Evolutionary conservation across 2,113 vertebrate species (phyloP), one percentile per base, ranked within the genome.

Genomic region (Neopipo cinnamomea): DNA sequence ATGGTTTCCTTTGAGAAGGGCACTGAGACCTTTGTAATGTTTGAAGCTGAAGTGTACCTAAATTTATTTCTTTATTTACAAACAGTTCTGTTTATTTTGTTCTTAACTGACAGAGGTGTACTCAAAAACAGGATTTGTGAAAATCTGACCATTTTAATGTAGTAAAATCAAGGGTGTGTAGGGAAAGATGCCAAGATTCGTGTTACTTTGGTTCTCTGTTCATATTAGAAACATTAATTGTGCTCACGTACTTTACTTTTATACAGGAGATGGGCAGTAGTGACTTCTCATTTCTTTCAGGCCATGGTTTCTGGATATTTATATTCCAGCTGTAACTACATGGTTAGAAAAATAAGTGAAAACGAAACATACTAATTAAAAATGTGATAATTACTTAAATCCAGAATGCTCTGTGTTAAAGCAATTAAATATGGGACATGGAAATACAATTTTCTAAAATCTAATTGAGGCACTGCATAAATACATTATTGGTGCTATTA

Each of bases 111-210:
- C 17, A 49, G 27, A 14, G 1, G 0, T 7, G 4, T 7, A 4
- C 16, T 65, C 6, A 8, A 7, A 8, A 8, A 49, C 37, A 71
- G 31, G 66, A 53, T 59, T 39, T 30, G 7, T 21, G 19, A 42
- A 41, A n/a, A 9, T 24, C 9, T 30, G 56, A 21, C 23, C 4
- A 0, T 49, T 73, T 49, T 37, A 17, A 17, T 11, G 22, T 9
- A 17, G 28, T 35, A 27, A 75, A 81, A n/a, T 35, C 0, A 0
- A 33, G 5, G 27, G 5, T 24, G 4, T 53, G 3, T 37, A 5
- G 44, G 46, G 88, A 80, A 66, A 21, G 66, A 3, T 75, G 44
- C 52, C 58, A 18, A 17, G 42, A 28, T 58, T 62, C 61, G 14
- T 53, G 8, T 63, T 61, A 16, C 22, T 86, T 56, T 55, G 24